Evolutionary conservation across 1,140 invertebrate species (phyloP).

Genomic region (Episyrphus balteatus): DNA sequence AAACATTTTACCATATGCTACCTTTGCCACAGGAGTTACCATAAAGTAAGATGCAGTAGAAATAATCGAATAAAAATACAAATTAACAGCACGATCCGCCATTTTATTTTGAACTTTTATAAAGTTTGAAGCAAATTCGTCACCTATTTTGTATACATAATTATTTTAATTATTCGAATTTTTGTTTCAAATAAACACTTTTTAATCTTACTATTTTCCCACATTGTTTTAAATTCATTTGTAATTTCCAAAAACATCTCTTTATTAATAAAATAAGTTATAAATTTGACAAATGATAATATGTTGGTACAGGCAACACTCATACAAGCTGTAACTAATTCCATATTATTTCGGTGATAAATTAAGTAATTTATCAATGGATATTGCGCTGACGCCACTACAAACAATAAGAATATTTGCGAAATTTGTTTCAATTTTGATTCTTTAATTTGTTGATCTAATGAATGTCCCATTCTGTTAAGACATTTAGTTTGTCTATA

Average conservation of each 20-base stretch:
- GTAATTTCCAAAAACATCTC: conserved; percentile 20
- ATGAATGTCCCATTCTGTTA: too few relatives aligned
- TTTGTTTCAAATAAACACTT: not conserved
- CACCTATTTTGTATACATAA: not conserved
- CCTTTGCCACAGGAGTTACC: conserved; percentile 19
- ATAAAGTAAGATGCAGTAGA: conserved; percentile 25
- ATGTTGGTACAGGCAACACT: conserved; percentile 28
- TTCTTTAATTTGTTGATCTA: too few relatives aligned
- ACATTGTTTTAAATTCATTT: conserved; percentile 19
- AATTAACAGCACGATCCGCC: conserved; percentile 13
- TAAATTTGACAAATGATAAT: conserved; percentile 23
- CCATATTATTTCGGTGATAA: conserved; percentile 20
- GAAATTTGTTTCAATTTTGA: not conserved
- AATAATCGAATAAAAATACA: conserved; percentile 19
- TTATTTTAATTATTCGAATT: not conserved
- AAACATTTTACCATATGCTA: conserved; percentile 8
- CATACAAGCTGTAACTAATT: conserved; percentile 21
- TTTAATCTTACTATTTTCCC: conserved; percentile 19
- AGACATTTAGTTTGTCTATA: too few relatives aligned
- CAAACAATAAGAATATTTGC: conserved; percentile 3
- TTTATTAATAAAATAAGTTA: conserved; percentile 22
- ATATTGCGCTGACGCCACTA: conserved; percentile 27
- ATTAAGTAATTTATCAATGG: conserved; percentile 20
- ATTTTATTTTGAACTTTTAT: conserved; percentile 15
- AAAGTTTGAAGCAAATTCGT: not conserved